Evolutionary conservation across 2,888 invertebrate species (phyloP).

Genomic region (Chloroclystis v-ata): DNA sequence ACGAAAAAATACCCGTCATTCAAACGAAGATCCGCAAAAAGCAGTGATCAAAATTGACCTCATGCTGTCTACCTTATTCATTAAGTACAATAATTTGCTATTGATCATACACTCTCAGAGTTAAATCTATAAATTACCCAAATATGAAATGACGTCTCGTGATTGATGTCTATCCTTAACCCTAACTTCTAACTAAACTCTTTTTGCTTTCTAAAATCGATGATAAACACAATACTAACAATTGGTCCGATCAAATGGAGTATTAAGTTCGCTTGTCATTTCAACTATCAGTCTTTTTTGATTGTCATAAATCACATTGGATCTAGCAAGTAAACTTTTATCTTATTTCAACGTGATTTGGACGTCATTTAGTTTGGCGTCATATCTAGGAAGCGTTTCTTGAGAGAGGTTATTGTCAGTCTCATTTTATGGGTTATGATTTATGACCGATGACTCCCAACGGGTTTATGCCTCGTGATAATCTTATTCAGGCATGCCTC

Average conservation of each 20-base stretch:
- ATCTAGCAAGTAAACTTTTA: slow-evolving; percentile 26
- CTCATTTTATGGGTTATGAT: slow-evolving; percentile 77
- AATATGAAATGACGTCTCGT: slow-evolving; percentile 55
- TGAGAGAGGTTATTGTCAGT: slow-evolving; percentile 73
- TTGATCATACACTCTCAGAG: slow-evolving; percentile 54
- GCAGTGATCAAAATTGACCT: slow-evolving; percentile 36
- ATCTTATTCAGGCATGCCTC: slow-evolving; percentile 72
- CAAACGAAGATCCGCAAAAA: slow-evolving; percentile 38
- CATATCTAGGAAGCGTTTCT: slow-evolving; percentile 58
- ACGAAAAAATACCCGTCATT: slow-evolving; percentile 31
- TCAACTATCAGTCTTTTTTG: slow-evolving; percentile 62
- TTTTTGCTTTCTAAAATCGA: slow-evolving; percentile 67
- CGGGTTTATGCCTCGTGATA: slow-evolving; percentile 71
- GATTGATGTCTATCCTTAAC: slow-evolving; percentile 71
- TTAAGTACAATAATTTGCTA: slow-evolving; percentile 52
- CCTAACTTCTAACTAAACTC: slow-evolving; percentile 44
- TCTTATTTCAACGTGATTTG: slow-evolving; percentile 24
- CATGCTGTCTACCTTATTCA: slow-evolving; percentile 41
- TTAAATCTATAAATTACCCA: slow-evolving; percentile 54
- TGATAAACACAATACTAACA: slow-evolving; percentile 73
- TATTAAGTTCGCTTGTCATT: slow-evolving; percentile 78
- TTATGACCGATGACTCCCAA: slow-evolving; percentile 78
- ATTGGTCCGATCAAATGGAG: slow-evolving; percentile 77
- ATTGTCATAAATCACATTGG: slow-evolving; percentile 39
- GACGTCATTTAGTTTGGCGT: slow-evolving; percentile 32